Base-by-base conservation (phyloP, 2,888 invertebrate genomes). In the Nephrotoma flavescens region DNA sequence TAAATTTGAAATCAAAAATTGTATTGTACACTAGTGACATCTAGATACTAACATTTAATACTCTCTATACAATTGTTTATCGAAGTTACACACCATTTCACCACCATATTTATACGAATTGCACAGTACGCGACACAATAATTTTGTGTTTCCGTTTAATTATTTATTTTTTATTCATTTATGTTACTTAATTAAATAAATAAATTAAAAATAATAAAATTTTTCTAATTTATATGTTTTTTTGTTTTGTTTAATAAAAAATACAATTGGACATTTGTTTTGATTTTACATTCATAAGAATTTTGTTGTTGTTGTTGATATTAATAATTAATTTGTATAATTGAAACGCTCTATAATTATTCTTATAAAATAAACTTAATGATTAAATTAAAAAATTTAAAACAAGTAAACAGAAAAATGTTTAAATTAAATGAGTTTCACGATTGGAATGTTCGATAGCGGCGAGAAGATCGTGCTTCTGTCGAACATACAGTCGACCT, bases 401-500 rank as follows among this genome's bases (percentile, higher is more conserved):
- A 19, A 71, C 9, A 71, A 71, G 19, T 15, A 52, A 15, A 15
- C 5, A 52, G 7, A 71, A 71, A 42, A 84, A 44, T 31, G 86
- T 87, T 88, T 90, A 92, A 88, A 92, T 91, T 88, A 91, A 89
- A 89, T 91, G 91, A 86, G 95, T 95, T 89, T 96, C 96, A 89
- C 96, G 95, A 90, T 96, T 96, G 89, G 96, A 96, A 92, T 97
- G 97, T 90, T 97, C 96, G 45, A 97, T 93, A 15, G 97, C 97
- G 42, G 97, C 97, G 85, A 97, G 92, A 4, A 97, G 95, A 89
- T 97, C 97, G 89, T 97, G 97, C 91, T 97, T 97, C 90, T 97
- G 96, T 86, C 98, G 93, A 3, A 99, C 98, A 91, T 97, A 98
- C 88, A 99, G 92, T 87, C 97, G 93, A 0, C 99, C 99, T 90